Evolutionary conservation across 2,113 vertebrate genomes (phyloP), one percentile per base, ranked within the genome.

Genomic region (Forbesichthys agassizii): DNA sequence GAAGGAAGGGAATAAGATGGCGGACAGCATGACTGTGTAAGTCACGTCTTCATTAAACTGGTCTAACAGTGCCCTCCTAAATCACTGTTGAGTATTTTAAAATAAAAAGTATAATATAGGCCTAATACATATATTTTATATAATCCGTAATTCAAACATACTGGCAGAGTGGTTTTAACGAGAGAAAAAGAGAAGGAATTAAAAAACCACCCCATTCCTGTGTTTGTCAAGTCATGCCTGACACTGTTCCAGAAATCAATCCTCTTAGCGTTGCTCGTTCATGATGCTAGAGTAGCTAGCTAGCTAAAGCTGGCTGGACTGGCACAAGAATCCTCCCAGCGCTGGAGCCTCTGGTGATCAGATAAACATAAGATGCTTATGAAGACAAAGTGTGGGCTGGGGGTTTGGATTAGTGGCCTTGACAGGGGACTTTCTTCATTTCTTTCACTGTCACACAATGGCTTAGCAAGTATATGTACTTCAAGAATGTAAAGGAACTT

Each of bases 331-430:
- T 67, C 74, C 79, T 86, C 80, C 77, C 73, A 77, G 82, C 68
- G 69, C 64, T 7, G 0, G 52, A 78, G 77, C 79, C 74, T 81
- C 84, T 67, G 33, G 0, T 83, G 84, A 85, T 88, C 69, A 75
- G 81, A 77, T 84, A 81, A 84, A 74, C 5, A 3, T 80, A 65
- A 77, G 80, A 67, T 66, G 78, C 78, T 74, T 75, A 56, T 66
- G 74, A 83, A 73, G 67, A 80, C 71, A 77, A 27, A 78, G 73
- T 47, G 49, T 70, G 68, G 74, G 60, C 51, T 27, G 13, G 27
- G 60, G 18, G 64, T 55, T 61, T 61, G 49, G 77, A 83, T 82
- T 81, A 82, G 72, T 64, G 48, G 52, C 49, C 59, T 72, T 81
- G 57, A 64, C 68, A 75, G 55, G 74, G 33, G 65, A 68, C 36